These are phyloP conservation scores for Acanthurus tractus DNA, from an alignment of 2,797 vertebrate genomes.

Conservation along the genomic window DNA sequence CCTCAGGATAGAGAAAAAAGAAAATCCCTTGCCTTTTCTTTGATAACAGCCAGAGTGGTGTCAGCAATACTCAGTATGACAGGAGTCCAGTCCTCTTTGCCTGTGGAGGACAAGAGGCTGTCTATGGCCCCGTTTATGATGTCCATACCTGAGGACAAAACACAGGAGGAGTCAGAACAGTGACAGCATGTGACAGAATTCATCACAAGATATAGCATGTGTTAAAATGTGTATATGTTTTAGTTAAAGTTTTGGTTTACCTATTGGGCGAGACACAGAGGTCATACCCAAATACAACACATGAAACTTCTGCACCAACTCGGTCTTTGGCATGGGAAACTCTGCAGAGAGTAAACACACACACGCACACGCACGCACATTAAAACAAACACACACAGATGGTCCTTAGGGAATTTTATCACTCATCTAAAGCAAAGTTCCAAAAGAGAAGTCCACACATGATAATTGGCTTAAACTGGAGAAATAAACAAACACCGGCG, in stretches of 20 bases:
- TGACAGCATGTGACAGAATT: not conserved
- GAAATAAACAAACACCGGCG: slow-evolving; percentile 68
- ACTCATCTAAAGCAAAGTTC: slow-evolving; percentile 51
- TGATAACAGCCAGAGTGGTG: slow-evolving; percentile 95
- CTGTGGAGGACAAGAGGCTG: slow-evolving; percentile 89
- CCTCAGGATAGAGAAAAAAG: not conserved
- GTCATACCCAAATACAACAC: slow-evolving; percentile 95
- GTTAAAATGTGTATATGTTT: not conserved
- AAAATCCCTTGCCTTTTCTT: slow-evolving; percentile 87
- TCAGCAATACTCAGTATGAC: slow-evolving; percentile 96
- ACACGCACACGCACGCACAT: slow-evolving; percentile 13
- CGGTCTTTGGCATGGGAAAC: slow-evolving; percentile 98
- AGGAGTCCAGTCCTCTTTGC: slow-evolving; percentile 93
- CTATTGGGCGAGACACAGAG: slow-evolving; percentile 93
- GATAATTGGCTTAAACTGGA: slow-evolving; percentile 63
- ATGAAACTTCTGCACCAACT: slow-evolving; percentile 97
- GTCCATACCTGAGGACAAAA: slow-evolving; percentile 91
- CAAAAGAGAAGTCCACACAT: slow-evolving; percentile 43
- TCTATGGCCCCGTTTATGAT: slow-evolving; percentile 97
- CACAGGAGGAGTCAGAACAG: slow-evolving; percentile 12
- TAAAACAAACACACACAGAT: slow-evolving; percentile 13
- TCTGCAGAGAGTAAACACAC: slow-evolving; percentile 86
- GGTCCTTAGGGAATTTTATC: slow-evolving; percentile 17
- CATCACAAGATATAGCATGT: not conserved
- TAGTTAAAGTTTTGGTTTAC: slow-evolving; percentile 76